Percentiles rank a stretch among this genome's conserved stretches.
These are phyloP conservation scores for Heliconius nattereri DNA, from an alignment of 1,140 invertebrate genomes.

Conservation along the genomic window DNA sequence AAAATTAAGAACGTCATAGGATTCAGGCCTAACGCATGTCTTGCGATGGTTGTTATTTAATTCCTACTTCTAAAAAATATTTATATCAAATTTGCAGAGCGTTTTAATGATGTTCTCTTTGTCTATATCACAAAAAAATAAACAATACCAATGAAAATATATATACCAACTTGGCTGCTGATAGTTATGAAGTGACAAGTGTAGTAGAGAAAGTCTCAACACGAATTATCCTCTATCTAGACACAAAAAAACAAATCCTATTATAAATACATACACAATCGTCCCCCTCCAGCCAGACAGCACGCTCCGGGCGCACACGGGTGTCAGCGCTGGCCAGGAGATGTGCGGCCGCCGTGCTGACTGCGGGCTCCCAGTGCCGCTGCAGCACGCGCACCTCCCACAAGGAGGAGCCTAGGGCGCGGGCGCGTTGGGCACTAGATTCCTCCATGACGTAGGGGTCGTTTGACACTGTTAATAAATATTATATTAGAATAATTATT, in stretches of 20 bases:
- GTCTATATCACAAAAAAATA: too few species aligned
- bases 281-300: conserved; percentile 36
- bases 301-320: conserved; percentile 41
- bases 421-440: conserved; percentile 87
- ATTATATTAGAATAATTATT: neutral
- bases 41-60: neutral
- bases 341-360: conserved; percentile 50
- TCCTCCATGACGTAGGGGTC: conserved; percentile 94
- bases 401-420: conserved; percentile 92
- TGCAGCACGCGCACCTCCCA: conserved; percentile 95
- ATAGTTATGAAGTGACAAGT: too few species aligned
- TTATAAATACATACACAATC: conserved; percentile 16
- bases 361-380: conserved; percentile 57
- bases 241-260: neutral
- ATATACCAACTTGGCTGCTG: too few species aligned
- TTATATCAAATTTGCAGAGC: too few species aligned
- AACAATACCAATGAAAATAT: too few species aligned
- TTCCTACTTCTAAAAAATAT: too few species aligned
- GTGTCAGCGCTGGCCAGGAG: conserved; percentile 48
- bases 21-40: neutral
- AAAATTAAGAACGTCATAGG: too few species aligned
- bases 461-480: conserved; percentile 68
- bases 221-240: neutral
- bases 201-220: neutral
- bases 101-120: too few species aligned